phyloP scores from a whole-genome alignment of 2,113 vertebrate genomes.

The Perca flavescens region DNA sequence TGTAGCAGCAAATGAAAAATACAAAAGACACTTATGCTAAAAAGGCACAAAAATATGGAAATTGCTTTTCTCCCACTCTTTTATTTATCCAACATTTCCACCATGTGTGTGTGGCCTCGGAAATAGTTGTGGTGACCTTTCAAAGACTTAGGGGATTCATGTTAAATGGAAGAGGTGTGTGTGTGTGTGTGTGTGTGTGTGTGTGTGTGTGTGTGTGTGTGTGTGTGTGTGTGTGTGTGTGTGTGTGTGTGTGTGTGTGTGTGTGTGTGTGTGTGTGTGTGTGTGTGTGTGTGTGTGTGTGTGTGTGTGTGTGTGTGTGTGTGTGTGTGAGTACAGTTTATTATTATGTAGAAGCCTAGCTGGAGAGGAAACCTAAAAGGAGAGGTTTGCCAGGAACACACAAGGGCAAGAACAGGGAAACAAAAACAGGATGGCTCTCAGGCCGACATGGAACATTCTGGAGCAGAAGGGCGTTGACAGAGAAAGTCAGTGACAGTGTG shows the following conservation, averaged over 20 bases:
- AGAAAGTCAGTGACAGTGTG: conserved; percentile 59
- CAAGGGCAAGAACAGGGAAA: conserved; percentile 68
- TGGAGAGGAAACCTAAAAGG: conserved; percentile 70
- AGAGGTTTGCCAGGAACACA: conserved; percentile 65
- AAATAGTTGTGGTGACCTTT: conserved; percentile 74
- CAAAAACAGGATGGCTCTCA: conserved; percentile 81
- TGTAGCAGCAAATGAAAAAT: conserved; percentile 45
- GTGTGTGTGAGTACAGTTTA: conserved; percentile 41
- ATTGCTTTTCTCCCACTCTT: conserved; percentile 33
- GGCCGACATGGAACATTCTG: conserved; percentile 70
- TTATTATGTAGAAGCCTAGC: conserved; percentile 45
- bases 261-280: not conserved
- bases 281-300: conserved; percentile 13
- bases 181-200: conserved; percentile 25
- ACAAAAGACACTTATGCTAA: conserved; percentile 45
- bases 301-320: not conserved
- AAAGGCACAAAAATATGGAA: conserved; percentile 57
- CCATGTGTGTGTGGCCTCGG: conserved; percentile 59
- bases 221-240: conserved; percentile 23
- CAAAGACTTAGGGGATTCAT: conserved; percentile 54
- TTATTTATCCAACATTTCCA: conserved; percentile 54
- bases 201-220: conserved; percentile 32
- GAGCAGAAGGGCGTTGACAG: conserved; percentile 55
- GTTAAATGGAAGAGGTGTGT: conserved; percentile 67
- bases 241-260: conserved; percentile 19